Base-by-base conservation (phyloP, 2,113 vertebrate species). In the Muscicapa adusta region DNA sequence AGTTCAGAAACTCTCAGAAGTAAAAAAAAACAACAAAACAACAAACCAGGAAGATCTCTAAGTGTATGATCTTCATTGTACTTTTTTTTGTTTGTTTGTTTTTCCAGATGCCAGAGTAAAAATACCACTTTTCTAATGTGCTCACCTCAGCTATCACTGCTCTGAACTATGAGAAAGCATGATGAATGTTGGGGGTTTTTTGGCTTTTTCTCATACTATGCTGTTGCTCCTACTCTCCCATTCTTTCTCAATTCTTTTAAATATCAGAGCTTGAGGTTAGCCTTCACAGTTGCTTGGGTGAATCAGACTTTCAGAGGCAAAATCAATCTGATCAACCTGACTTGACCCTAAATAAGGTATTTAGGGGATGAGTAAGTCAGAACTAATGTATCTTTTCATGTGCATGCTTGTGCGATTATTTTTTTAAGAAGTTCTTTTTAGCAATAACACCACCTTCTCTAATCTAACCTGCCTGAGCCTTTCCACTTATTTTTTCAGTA, bases 281-380 rank as follows among this genome's bases (percentile, higher is more conserved):
- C 53, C 63, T 96, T 89, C 79, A 43, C 36, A 86, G 56, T 8
- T 94, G 33, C 57, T 54, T 33, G 63, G 83, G 20, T 96, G 96
- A 96, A 83, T 96, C 96, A 97, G 95, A 93, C 62, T 85, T 81
- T 78, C 70, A 94, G 78, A 94, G 79, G 29, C 66, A 87, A 84
- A 84, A 85, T 56, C 56, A 91, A 79, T 67, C 81, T 43, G n/a
- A 84, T 94, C 57, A 57, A 71, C 91, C 85, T 89, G 85, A 88
- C 76, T 58, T 96, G 96, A 97, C 91, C 90, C 67, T 81, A 89
- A 45, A 68, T 34, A 77, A 95, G 65, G 71, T 65, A 65, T 86
- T 85, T 79, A 89, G 83, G 62, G 81, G 77, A 91, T 94, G 94
- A 95, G 85, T 94, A 94, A 96, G 66, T 91, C 94, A 92, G 60